Base-by-base conservation (phyloP, 1,140 invertebrate genomes). In the Drosophila orosa region DNA sequence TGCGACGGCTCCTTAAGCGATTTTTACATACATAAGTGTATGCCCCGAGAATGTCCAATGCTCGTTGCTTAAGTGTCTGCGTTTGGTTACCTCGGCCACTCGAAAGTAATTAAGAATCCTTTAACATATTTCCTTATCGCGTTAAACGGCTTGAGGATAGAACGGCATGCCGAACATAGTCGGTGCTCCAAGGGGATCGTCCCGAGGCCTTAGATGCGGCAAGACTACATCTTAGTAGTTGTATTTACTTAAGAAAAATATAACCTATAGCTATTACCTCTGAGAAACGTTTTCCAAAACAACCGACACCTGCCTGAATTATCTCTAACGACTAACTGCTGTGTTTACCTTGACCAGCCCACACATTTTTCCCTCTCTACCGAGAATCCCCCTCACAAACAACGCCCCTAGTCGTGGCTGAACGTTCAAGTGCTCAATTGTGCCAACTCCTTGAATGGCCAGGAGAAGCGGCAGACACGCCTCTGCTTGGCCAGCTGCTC, bases 71-170 rank as follows among this genome's bases (percentile, higher is more conserved):
- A 50, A 56, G 45, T 75, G 63, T 35, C 58, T 74, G 48, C 22
- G 25, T 47, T 52, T 33, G 80, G 65, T 71, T 67, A 35, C 66
- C 52, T 68, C 74, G 72, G 66, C 75, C 83, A 87, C 83, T 87
- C 87, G 84, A 89, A 80, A 87, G 84, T 82, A 87, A 87, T 87
- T 87, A 84, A 89, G 78, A 87, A 84, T 87, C 84, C 84, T 87
- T 87, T 89, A 77, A 80, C 80, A 86, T 89, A 89, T 83, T 86
- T 80, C 76, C 83, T 73, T 87, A 86, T 89, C 83, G 72, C 75
- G 66, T 75, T 65, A 72, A 86, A 86, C 55, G 74, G 31, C 45
- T 55, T 61, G 58, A 58, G 50, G 65, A 71, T 86, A 71, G 74
- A 77, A 78, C 42, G 65, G 48, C 74, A 56, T 60, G 29, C 39